Evolutionary conservation across 1,140 invertebrate species (phyloP).

Genomic region (Listronotus bonariensis): DNA sequence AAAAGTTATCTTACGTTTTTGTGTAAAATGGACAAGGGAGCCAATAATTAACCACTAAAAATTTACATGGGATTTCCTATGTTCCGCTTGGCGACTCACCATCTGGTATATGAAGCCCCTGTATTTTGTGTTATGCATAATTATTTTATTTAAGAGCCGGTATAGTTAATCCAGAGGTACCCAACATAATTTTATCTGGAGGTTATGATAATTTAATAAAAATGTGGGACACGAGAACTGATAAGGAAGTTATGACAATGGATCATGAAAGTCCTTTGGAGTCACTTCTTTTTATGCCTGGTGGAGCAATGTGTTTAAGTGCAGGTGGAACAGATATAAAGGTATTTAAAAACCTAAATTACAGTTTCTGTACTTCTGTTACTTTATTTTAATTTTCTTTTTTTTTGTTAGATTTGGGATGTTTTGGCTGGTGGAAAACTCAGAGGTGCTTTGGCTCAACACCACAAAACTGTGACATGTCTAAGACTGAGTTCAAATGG

Average conservation of each 20-base stretch:
- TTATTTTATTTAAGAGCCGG: constrained; percentile 64
- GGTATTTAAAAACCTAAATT: constrained; percentile 29
- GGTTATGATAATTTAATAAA: constrained; percentile 93
- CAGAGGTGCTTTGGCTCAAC: constrained; percentile 76
- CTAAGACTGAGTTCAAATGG: constrained; percentile 78
- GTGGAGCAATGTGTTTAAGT: constrained; percentile 87
- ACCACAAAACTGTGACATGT: constrained; percentile 94
- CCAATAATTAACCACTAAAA: too few species aligned
- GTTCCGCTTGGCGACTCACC: too few species aligned
- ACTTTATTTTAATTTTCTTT: too few species aligned
- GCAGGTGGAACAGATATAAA: constrained; percentile 91
- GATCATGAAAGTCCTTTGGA: constrained; percentile 92
- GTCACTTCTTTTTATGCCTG: constrained; percentile 83
- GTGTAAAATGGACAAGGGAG: too few species aligned
- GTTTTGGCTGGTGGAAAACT: constrained; percentile 82
- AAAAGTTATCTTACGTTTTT: too few species aligned
- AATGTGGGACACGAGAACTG: constrained; percentile 84
- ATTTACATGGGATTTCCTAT: too few species aligned
- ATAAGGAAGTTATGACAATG: constrained; percentile 72
- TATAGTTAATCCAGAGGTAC: constrained; percentile 73
- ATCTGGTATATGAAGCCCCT: too few species aligned
- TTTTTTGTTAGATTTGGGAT: constrained; percentile 78
- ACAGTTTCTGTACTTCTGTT: neutral
- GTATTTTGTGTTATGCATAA: neutral
- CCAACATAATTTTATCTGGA: constrained; percentile 81